A percentile compares a stretch with the other conserved stretches of the same genome.
phyloP scores from a whole-genome alignment of 2,797 vertebrate genomes.

The Parauchenoglanis ngamensis region DNA sequence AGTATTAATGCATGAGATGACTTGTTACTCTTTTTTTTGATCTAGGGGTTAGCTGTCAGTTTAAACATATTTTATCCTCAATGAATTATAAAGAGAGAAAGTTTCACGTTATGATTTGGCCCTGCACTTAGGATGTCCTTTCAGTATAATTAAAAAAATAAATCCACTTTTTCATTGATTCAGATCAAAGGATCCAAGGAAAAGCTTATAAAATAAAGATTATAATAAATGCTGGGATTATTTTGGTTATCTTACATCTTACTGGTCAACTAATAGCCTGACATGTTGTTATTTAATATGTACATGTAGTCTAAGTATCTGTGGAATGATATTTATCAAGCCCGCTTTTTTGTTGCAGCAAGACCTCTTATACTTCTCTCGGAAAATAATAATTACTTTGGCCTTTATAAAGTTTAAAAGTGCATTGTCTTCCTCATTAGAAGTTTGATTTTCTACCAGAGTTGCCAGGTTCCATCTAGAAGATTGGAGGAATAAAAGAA shows the following conservation, averaged over 20 bases:
- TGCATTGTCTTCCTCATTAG: neutral
- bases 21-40: conserved; percentile 24
- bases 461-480: neutral
- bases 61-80: conserved; percentile 12
- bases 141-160: no score
- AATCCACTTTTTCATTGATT: neutral
- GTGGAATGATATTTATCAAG: neutral
- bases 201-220: neutral
- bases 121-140: neutral
- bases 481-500: neutral
- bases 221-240: neutral
- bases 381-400: neutral
- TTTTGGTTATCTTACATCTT: neutral
- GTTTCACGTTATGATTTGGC: neutral
- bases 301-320: neutral
- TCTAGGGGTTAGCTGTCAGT: conserved; percentile 15
- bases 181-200: conserved; percentile 11
- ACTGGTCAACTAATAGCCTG: neutral
- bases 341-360: neutral
- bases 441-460: neutral
- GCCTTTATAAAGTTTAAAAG: neutral
- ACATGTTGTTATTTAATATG: neutral
- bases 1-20: conserved; percentile 9
- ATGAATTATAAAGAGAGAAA: conserved; percentile 23
- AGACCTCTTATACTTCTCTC: neutral